Base-by-base conservation (phyloP, 1,140 invertebrate species). In the Orussus abietinus region DNA sequence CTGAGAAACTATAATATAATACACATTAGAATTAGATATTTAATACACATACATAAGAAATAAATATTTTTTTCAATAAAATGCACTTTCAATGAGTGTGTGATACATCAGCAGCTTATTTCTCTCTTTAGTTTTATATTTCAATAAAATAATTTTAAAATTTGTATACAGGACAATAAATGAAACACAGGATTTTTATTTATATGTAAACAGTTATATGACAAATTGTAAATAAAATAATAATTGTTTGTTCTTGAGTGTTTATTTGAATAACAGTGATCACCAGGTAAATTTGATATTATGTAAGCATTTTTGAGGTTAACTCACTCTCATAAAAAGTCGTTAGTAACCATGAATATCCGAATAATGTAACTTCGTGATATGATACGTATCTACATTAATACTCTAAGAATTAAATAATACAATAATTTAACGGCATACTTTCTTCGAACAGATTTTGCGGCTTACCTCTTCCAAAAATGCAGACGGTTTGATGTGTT, bases 251-350 rank as follows among this genome's bases (percentile, higher is more conserved):
- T 4, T 17, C 21, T 18, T 20, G 9, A 21, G 25, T 10, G 6
- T 26, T 13, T 26, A 1, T 9, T 4, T 12, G 10, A 41, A 17
- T 13, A 12, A 21, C 19, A 17, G 19, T 10, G 5, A 9, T 13
- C n/a, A 11, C 12, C 17, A 12, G 36, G 38, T 41, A 29, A 22
- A 43, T 33, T 13, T 37, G 19, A 44, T 30, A 45, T 61, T 61
- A 63, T 55, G 44, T 62, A 62, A 60, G 40, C 40, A 25, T 36
- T 47, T 26, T 45, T n/a, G 9, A 62, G 57, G 51, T 61, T 55
- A 56, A 36, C 29, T 4, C 18, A 21, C 31, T 34, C 25, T 29
- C 20, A 26, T 38, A n/a, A 22, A 22, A 38, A 31, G 12, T 9
- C 18, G 7, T 37, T 14, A 28, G 1, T 9, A 19, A 20, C 14